Conservation (phyloP, 2,888 invertebrate genomes). For the Alviniconcha strummeri region DNA sequence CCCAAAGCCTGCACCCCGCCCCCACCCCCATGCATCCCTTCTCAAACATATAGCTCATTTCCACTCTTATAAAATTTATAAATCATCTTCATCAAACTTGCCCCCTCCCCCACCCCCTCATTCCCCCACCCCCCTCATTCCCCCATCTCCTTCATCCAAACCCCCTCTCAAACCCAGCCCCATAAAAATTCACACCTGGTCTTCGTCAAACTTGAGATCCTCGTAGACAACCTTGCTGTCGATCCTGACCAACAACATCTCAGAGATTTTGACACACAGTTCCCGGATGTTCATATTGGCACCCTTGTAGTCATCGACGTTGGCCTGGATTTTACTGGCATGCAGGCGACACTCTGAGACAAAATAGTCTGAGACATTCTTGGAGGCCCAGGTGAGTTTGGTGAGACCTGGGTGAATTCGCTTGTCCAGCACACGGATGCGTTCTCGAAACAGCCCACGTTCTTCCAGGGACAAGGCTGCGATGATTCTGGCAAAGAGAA, state of each 20-base stretch:
- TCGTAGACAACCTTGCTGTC: slow-evolving; percentile 70
- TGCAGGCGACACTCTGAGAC: slow-evolving; percentile 71
- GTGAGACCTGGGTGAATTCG: slow-evolving; percentile 74
- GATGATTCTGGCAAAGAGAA: slow-evolving; percentile 77
- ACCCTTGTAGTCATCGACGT: slow-evolving; percentile 87
- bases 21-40: no score
- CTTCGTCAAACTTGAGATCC: slow-evolving; percentile 72
- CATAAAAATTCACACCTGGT: slow-evolving; percentile 56
- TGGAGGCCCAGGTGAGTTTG: slow-evolving; percentile 73
- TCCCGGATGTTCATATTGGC: slow-evolving; percentile 78
- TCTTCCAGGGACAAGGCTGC: slow-evolving; percentile 85
- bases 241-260: slow-evolving; percentile 71
- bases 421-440: slow-evolving; percentile 78
- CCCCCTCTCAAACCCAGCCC: no score
- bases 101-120: no score
- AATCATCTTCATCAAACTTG: no score
- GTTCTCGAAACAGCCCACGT: slow-evolving; percentile 84
- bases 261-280: slow-evolving; percentile 71
- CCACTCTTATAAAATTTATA: no score
- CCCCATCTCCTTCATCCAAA: no score
- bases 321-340: slow-evolving; percentile 77
- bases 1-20: no score
- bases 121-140: no score
- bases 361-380: slow-evolving; percentile 72
- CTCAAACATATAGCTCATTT: no score